A percentile compares a stretch with the other conserved stretches of the same genome.
Evolutionary conservation across 2,113 vertebrate genomes (phyloP).

Genomic region (Phodopus roborovskii): DNA sequence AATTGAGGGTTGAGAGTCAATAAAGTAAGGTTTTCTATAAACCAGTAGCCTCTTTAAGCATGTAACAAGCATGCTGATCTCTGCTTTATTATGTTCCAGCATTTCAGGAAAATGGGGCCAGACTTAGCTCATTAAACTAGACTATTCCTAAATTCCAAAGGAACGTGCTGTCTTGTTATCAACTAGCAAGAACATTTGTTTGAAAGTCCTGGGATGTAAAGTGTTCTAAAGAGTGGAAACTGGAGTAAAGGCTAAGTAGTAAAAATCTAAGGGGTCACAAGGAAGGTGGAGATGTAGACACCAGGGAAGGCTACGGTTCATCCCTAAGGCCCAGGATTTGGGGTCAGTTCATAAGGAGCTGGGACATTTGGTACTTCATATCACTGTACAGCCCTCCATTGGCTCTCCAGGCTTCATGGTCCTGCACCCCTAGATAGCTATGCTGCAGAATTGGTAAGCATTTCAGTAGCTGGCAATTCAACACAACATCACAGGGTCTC

Average conservation of each 20-base stretch:
- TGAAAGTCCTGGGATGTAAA: not conserved
- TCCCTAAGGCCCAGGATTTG: not conserved
- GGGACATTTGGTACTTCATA: not conserved
- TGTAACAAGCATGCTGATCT: not conserved
- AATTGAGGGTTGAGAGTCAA: not conserved
- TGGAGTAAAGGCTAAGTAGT: not conserved
- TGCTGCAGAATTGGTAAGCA: not conserved
- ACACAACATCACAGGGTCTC: not conserved
- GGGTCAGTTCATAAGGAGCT: not conserved
- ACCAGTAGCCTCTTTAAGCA: not conserved
- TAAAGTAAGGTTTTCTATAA: not conserved
- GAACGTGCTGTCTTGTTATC: not conserved
- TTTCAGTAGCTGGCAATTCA: not conserved
- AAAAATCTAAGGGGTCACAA: not conserved
- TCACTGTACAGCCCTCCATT: not conserved
- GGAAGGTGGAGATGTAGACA: not conserved
- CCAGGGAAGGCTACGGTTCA: not conserved
- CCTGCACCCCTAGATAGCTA: not conserved
- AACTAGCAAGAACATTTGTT: conserved; percentile 35
- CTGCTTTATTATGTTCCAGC: not conserved
- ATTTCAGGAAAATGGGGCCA: not conserved
- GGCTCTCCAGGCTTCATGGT: not conserved
- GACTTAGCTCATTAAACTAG: not conserved
- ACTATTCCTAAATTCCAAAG: not conserved
- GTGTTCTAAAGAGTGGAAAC: not conserved